These are phyloP conservation scores for Redunca redunca DNA, from an alignment of 2,113 vertebrate species.

Conservation along the genomic window DNA sequence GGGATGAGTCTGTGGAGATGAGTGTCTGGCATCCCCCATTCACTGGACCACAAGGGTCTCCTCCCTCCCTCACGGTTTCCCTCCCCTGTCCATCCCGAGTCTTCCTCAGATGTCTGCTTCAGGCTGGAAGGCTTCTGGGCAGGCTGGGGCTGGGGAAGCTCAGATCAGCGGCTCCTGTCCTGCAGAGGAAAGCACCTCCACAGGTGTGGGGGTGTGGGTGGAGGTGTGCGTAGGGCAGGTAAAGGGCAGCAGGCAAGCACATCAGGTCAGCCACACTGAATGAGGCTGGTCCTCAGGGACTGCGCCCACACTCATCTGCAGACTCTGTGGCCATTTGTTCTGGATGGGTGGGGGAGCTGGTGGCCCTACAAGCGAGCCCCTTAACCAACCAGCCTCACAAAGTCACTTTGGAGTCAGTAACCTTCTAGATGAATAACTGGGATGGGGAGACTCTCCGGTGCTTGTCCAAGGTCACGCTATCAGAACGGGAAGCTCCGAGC, in stretches of 20 bases:
- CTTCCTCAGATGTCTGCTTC: neutral
- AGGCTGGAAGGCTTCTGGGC: neutral
- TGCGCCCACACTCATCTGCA: rapidly evolving
- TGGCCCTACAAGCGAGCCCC: neutral
- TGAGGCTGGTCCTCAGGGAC: neutral
- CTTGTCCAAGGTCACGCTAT: neutral
- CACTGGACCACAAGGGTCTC: neutral
- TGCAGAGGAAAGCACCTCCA: neutral
- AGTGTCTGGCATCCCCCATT: neutral
- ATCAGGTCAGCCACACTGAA: neutral
- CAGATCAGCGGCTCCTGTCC: neutral
- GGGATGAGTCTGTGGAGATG: rapidly evolving
- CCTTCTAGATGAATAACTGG: neutral
- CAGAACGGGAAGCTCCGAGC: neutral
- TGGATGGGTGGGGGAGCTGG: neutral
- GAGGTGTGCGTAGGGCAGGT: neutral
- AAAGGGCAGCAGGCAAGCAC: neutral
- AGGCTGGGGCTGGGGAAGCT: neutral
- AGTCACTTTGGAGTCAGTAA: neutral
- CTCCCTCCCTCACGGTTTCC: neutral
- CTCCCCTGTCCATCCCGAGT: neutral
- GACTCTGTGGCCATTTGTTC: neutral
- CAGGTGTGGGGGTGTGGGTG: neutral
- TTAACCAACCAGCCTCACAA: neutral
- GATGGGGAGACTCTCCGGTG: too few relatives aligned